These are phyloP conservation scores for Apogon hyalosoma DNA, from an alignment of 2,797 vertebrate genomes.

Conservation along the genomic window DNA sequence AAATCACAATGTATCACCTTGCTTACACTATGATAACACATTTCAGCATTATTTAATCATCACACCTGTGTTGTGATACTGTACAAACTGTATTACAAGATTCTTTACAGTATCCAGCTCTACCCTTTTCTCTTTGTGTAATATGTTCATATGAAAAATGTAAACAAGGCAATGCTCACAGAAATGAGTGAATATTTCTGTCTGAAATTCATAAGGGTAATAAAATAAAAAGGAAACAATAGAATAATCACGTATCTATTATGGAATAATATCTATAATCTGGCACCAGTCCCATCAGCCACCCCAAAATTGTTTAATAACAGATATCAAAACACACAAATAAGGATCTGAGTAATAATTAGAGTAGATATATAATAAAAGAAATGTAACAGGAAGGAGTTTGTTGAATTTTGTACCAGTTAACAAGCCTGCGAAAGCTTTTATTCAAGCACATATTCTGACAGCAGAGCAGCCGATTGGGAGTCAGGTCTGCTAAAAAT, in stretches of 20 bases:
- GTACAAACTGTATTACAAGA: no score
- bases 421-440: slow-evolving; percentile 17
- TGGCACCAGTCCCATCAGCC: not conserved
- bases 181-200: no score
- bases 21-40: no score
- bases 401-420: slow-evolving; percentile 14
- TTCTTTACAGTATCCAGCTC: no score
- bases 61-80: no score
- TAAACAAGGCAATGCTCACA: no score
- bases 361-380: not conserved
- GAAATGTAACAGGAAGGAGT: not conserved
- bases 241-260: not conserved
- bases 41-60: no score
- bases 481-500: slow-evolving; percentile 42
- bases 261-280: slow-evolving; percentile 3
- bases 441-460: slow-evolving; percentile 19
- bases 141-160: no score
- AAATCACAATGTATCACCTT: no score
- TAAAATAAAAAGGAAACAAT: not conserved
- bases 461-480: slow-evolving; percentile 15
- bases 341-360: not conserved
- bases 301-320: not conserved
- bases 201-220: no score
- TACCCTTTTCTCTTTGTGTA: no score
- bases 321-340: not conserved